Percentiles rank a stretch among this genome's conserved stretches.
Conservation (phyloP, 2,888 invertebrate genomes). For the Temnothorax ravouxi region DNA sequence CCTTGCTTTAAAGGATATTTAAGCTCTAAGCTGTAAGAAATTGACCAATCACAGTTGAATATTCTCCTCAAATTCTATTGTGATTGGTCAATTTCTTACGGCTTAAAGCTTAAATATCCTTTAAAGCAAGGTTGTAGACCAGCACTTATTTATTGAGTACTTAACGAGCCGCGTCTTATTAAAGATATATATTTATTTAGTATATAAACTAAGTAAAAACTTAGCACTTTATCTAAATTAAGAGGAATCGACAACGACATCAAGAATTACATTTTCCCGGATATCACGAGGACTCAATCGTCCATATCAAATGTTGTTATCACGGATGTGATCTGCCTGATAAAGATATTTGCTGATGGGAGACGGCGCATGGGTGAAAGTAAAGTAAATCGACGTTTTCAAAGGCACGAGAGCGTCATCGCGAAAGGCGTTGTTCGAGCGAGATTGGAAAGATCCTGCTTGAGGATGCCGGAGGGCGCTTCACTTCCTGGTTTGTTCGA, state of each 20-base stretch:
- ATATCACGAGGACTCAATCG: not conserved
- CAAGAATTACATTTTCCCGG: not conserved
- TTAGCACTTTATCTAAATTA: not conserved
- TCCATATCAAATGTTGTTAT: conserved; percentile 45
- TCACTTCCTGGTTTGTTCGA: conserved; percentile 64
- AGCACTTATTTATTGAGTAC: not conserved
- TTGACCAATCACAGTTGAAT: too few relatives aligned
- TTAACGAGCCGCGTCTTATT: not conserved
- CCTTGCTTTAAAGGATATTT: too few relatives aligned
- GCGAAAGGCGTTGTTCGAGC: conserved; percentile 59
- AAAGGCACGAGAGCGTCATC: conserved; percentile 33
- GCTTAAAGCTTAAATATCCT: too few relatives aligned
- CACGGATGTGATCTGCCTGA: conserved; percentile 57
- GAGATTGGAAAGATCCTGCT: conserved; percentile 53
- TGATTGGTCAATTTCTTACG: too few relatives aligned
- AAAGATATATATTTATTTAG: not conserved
- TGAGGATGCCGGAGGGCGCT: conserved; percentile 37
- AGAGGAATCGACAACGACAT: conserved; percentile 11
- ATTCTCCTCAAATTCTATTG: too few relatives aligned
- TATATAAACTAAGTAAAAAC: not conserved
- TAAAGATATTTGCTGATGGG: conserved; percentile 36
- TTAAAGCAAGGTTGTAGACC: too few relatives aligned
- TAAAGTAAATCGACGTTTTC: conserved; percentile 68
- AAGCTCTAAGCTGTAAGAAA: too few relatives aligned
- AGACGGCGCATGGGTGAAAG: conserved; percentile 78